Base-by-base conservation (phyloP, 2,113 vertebrate species). In the Mesoclemmys tuberculata region DNA sequence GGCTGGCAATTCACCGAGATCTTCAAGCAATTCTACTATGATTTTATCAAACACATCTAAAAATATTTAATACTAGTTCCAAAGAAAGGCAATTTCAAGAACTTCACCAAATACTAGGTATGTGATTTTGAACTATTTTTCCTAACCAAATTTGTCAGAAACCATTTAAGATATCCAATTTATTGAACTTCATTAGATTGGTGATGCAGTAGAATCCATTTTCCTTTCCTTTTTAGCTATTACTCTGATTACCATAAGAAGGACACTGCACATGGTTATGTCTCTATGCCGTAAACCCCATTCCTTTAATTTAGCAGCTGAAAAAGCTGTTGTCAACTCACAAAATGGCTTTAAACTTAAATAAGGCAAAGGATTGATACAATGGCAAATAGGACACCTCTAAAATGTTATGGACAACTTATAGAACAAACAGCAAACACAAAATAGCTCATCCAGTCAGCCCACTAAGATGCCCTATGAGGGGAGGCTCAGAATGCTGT, bases 1-100 rank as follows among this genome's bases (percentile, higher is more conserved):
- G 88, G 46, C 56, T 85, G 92, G 29, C 27, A 92, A 82, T 89
- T 95, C 85, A 80, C 41, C n/a, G 94, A 93, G 95, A 89, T 92
- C 38, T 88, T 92, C 96, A 88, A 94, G 93, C 82, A 96, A 88
- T 71, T 93, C 24, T 92, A 56, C 29, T 92, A 78, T 95, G 94
- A 95, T 95, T 94, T 89, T 90, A 95, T 93, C 88, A 95, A 93
- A 86, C 85, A 89, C 80, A 84, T 80, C 56, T 80, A 88, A 35
- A 54, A 56, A 90, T 78, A 74, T 84, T 90, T 94, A 92, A 86
- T 92, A 78, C 18, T 86, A 52, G 85, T 93, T 96, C 52, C 93
- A 56, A 95, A 93, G 9, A 85, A 80, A 95, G 49, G 80, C 16
- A 89, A 41, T 89, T 90, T 94, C n/a, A 88, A 88, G n/a, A 93